These are phyloP conservation scores for Adelosebastes latens DNA, from an alignment of 2,797 vertebrate species.

Conservation along the genomic window DNA sequence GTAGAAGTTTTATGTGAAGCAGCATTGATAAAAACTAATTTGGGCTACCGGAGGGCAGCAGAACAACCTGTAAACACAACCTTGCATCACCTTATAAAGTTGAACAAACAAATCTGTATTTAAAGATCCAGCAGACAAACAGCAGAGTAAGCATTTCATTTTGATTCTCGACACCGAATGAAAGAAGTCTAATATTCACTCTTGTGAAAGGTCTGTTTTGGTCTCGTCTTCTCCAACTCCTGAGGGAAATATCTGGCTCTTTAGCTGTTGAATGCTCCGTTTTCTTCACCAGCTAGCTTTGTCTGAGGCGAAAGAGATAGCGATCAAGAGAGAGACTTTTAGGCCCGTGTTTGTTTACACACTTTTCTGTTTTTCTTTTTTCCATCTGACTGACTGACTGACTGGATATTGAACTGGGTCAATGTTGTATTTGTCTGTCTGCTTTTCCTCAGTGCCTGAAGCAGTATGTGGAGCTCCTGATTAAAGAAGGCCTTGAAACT, in stretches of 20 bases:
- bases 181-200: background rate
- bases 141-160: background rate
- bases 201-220: background rate
- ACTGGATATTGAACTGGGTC: slow-evolving; percentile 21
- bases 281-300: background rate
- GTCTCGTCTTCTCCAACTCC: background rate
- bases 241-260: background rate
- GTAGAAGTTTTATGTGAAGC: background rate
- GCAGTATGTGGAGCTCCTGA: slow-evolving; percentile 97
- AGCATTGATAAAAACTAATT: background rate
- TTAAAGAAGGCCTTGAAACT: slow-evolving; percentile 97
- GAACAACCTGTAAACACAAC: background rate
- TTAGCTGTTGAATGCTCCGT: background rate
- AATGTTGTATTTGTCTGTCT: slow-evolving; percentile 16
- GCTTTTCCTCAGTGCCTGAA: slow-evolving; percentile 92
- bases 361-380: background rate
- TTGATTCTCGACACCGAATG: background rate
- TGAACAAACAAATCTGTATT: background rate
- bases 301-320: background rate
- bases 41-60: too few species aligned
- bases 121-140: background rate
- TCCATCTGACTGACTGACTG: background rate
- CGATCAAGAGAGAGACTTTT: background rate
- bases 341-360: slow-evolving; percentile 4
- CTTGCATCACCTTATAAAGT: background rate